Evolutionary conservation across 2,113 vertebrate species (phyloP).

Genomic region (Myrmecobius fasciatus): DNA sequence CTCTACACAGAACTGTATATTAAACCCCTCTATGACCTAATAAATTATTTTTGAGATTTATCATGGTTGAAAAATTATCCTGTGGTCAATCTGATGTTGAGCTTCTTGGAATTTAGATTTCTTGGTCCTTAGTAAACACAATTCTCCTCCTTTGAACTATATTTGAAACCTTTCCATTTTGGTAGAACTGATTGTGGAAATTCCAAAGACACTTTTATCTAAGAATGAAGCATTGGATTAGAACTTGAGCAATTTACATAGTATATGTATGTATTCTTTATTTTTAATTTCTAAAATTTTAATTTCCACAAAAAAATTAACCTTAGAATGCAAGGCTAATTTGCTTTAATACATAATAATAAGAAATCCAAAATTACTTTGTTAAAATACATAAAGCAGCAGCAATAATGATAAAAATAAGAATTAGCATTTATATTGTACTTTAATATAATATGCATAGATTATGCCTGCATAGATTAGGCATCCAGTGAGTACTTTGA

Average conservation of each 20-base stretch:
- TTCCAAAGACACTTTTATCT: neutral
- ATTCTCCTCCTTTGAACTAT: neutral
- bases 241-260: neutral
- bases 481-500: neutral
- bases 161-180: neutral
- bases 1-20: neutral
- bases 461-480: neutral
- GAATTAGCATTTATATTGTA: neutral
- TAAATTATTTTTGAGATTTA: neutral
- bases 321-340: neutral
- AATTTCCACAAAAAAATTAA: neutral
- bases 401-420: neutral
- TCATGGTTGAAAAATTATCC: neutral
- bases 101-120: neutral
- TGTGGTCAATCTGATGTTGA: neutral
- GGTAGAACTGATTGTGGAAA: neutral
- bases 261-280: neutral
- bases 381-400: neutral
- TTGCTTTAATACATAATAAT: neutral
- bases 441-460: neutral
- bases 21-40: neutral
- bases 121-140: neutral
- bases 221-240: neutral
- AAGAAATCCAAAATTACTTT: neutral
- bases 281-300: neutral